These are phyloP conservation scores for Eupsittula cactorum DNA, from an alignment of 2,113 vertebrate genomes.

Conservation along the genomic window DNA sequence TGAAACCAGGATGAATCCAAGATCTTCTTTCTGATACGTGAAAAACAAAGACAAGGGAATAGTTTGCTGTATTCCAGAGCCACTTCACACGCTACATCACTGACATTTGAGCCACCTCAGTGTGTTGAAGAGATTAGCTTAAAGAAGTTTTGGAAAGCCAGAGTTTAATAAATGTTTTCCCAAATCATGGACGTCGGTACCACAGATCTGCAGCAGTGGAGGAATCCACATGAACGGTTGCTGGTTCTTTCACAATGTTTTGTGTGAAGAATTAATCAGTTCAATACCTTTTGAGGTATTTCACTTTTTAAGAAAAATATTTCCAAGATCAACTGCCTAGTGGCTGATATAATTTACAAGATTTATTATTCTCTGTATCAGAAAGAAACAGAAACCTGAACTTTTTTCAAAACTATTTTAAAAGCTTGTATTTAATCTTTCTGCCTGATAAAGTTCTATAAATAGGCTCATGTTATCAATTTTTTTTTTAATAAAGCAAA, in stretches of 20 bases:
- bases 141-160: background rate
- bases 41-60: background rate
- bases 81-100: background rate
- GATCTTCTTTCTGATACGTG: background rate
- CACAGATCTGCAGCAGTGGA: background rate
- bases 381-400: background rate
- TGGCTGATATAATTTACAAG: background rate
- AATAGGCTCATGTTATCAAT: background rate
- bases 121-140: background rate
- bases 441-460: background rate
- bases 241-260: background rate
- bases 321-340: background rate
- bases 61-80: background rate
- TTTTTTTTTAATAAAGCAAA: background rate
- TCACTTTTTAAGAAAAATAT: background rate
- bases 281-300: background rate
- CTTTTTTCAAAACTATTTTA: background rate
- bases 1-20: background rate
- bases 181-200: background rate
- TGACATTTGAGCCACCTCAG: background rate
- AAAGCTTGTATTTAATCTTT: background rate
- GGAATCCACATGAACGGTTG: background rate
- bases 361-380: background rate
- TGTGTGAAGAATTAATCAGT: background rate
- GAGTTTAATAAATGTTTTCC: background rate